Base-by-base conservation (phyloP, 92 coral and sea anemone genomes). In the Porites evermanni region DNA sequence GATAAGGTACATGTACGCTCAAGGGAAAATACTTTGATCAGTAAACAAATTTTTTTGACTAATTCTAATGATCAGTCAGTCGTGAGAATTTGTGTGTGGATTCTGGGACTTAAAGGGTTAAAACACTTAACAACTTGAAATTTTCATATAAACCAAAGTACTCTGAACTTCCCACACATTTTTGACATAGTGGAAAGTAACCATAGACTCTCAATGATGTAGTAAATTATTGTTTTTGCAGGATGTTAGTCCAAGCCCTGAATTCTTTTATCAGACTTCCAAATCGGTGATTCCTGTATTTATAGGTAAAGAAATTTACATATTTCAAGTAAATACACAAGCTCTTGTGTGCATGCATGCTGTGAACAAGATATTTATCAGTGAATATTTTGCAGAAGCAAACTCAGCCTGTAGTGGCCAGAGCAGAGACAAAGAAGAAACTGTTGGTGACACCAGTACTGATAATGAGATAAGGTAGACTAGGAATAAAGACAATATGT, bases 221-320 rank as follows among this genome's bases (percentile, higher is more conserved):
- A 52, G 23, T 18, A 20, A 47, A 18, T 60, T 19, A 24, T 29
- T 17, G 6, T 87, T 58, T 8, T 75, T 70, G 16, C 38, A 91
- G 94, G 94, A 88, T 54, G 78, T 61, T 56, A 79, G 79, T 52
- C 73, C 83, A 53, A 91, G 91, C 72, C 82, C 94, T 11, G 89
- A 79, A 12, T 91, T 91, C 70, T 91, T 79, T 86, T 91, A 91
- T 67, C 81, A 91, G 50, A 72, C 86, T n/a, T 84, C 79, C 59
- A 78, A 60, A 19, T 79, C 94, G 7, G 94, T 91, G 77, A 89
- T 91, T 18, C 91, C 94, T 53, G 89, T 91, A n/a, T 50, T 79
- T 14, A 44, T 91, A 72, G 94, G 94, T 91, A 84, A 8, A 12
- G 61, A 6, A 1, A 58, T 71, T 12, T 38, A 38, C 7, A 38